Evolutionary conservation across 2,797 vertebrate genomes (phyloP).

Genomic region (Leptoclinus maculatus): DNA sequence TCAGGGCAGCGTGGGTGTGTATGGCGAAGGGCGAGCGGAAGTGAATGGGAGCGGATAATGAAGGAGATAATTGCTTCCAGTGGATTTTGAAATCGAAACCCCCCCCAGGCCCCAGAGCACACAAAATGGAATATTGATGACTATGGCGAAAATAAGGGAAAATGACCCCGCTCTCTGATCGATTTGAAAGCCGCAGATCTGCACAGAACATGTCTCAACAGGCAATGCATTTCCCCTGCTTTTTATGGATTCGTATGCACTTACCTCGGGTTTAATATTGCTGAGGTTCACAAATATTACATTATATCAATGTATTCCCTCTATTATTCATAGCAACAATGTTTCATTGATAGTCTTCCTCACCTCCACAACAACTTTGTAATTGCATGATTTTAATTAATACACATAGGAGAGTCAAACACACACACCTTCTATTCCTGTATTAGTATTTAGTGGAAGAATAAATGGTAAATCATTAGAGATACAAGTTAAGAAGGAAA

Average conservation of each 20-base stretch:
- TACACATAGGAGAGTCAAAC: conserved; percentile 10
- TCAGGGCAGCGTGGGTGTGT: conserved; percentile 33
- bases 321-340: conserved; percentile 73
- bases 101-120: conserved; percentile 52
- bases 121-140: conserved; percentile 83
- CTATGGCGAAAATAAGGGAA: conserved; percentile 74
- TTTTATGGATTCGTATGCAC: conserved; percentile 79
- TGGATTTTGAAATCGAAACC: conserved; percentile 85
- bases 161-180: conserved; percentile 78
- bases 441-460: neutral
- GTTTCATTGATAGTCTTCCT: conserved; percentile 49
- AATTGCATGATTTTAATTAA: conserved; percentile 62
- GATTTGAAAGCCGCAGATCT: conserved; percentile 80
- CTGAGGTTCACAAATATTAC: conserved; percentile 76
- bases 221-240: conserved; percentile 71
- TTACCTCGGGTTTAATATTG: conserved; percentile 74
- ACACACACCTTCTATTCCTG: neutral
- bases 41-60: conserved; percentile 78
- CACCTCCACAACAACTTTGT: conserved; percentile 41
- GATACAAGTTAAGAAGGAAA: neutral
- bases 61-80: conserved; percentile 84
- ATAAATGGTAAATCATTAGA: neutral
- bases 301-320: conserved; percentile 72
- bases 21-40: conserved; percentile 27
- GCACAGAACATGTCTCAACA: conserved; percentile 76